phyloP scores from a whole-genome alignment of 1,140 invertebrate species.

The Eriosoma lanigerum region DNA sequence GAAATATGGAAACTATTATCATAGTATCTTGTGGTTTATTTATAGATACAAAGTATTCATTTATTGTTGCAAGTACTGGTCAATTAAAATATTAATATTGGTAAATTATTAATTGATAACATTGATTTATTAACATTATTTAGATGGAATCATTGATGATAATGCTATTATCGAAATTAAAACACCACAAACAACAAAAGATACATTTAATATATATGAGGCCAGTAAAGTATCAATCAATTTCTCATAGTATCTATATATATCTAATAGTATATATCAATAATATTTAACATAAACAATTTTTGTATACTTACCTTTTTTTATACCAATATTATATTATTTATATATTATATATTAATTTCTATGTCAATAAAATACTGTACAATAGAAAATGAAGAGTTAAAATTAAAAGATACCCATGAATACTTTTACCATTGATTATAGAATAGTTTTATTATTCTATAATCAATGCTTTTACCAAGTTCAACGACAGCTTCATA shows the following conservation, averaged over 20 bases:
- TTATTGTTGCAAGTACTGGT: background rate
- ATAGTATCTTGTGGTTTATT: conserved; percentile 3
- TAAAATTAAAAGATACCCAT: background rate
- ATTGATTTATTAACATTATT: background rate
- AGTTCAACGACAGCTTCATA: background rate
- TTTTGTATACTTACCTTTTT: background rate
- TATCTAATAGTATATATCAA: background rate
- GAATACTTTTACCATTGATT: conserved; percentile 14
- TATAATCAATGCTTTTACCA: conserved; percentile 7
- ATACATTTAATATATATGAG: background rate
- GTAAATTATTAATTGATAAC: background rate
- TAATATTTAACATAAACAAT: background rate
- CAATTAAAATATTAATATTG: too few species aligned
- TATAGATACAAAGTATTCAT: background rate
- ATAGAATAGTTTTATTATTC: too few species aligned
- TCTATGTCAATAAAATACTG: background rate
- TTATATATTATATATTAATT: background rate
- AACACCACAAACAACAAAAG: background rate
- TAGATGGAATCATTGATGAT: conserved; percentile 9
- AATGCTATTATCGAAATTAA: background rate
- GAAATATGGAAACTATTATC: background rate
- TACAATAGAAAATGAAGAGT: background rate
- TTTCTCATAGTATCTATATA: background rate
- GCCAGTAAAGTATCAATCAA: background rate
- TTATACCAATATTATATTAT: too few species aligned